Evolutionary conservation across 2,113 vertebrate genomes (phyloP).

Genomic region (Ammodytes marinus): DNA sequence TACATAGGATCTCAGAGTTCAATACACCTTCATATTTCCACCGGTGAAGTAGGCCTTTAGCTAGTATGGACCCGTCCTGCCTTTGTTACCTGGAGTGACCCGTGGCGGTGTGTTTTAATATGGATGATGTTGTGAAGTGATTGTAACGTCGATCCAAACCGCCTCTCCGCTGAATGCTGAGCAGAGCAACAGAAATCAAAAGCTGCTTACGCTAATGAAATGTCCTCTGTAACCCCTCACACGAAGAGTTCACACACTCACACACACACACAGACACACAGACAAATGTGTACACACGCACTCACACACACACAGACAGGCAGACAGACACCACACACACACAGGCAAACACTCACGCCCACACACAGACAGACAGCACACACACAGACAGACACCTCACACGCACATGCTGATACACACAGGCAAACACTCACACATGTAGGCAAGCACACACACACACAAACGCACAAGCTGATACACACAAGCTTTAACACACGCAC

Average conservation of each 20-base stretch:
- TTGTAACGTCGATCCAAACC: conserved; percentile 2
- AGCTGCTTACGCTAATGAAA: conserved; percentile 57
- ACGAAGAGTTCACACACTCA: rapidly evolving
- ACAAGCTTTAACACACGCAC: background rate
- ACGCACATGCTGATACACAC: background rate
- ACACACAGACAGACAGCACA: too few relatives aligned
- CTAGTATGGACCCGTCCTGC: too few relatives aligned
- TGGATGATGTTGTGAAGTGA: background rate
- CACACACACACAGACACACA: background rate
- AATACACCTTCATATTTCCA: too few relatives aligned
- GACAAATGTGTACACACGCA: background rate
- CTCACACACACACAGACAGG: too few relatives aligned
- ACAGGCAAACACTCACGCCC: too few relatives aligned
- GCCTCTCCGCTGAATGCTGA: conserved; percentile 18
- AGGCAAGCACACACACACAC: too few relatives aligned
- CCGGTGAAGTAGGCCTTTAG: too few relatives aligned
- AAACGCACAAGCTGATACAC: too few relatives aligned
- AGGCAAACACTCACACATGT: too few relatives aligned
- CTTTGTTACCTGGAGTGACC: conserved; percentile 22
- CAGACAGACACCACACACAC: too few relatives aligned
- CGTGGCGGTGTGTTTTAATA: background rate
- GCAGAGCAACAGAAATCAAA: conserved; percentile 52
- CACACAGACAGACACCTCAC: background rate
- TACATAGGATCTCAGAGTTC: too few relatives aligned
- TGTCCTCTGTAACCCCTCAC: conserved; percentile 1